Percentiles rank a stretch among this genome's conserved stretches.
phyloP scores from a whole-genome alignment of 2,113 vertebrate species.

The Synodontis membranacea region DNA sequence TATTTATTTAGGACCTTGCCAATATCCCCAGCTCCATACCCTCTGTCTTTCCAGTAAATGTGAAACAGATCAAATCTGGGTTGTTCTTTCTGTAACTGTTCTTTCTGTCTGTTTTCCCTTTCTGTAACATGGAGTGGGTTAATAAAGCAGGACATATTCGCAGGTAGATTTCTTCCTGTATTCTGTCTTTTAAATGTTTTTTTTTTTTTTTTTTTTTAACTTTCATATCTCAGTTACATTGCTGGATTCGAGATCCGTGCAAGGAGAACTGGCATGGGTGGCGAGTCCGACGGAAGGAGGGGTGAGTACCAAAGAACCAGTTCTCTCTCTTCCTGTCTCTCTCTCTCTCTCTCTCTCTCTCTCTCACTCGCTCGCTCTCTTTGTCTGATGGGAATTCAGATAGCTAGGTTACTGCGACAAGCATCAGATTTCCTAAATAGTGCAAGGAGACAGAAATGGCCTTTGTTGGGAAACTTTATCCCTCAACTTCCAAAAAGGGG shows the following conservation, averaged over 20 bases:
- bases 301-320: slow-evolving; percentile 78
- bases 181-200: slow-evolving; percentile 63
- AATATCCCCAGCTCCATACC: too few relatives aligned
- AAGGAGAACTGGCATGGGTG: slow-evolving; percentile 96
- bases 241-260: slow-evolving; percentile 95
- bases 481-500: slow-evolving; percentile 82
- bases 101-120: too few relatives aligned
- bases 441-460: slow-evolving; percentile 82
- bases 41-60: neutral
- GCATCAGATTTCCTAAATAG: slow-evolving; percentile 85
- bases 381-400: slow-evolving; percentile 50
- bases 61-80: neutral
- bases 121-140: neutral
- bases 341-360: slow-evolving; percentile 28
- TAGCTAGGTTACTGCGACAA: slow-evolving; percentile 73
- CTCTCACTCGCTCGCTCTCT: slow-evolving; percentile 38
- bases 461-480: slow-evolving; percentile 95
- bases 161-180: slow-evolving; percentile 46
- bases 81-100: neutral
- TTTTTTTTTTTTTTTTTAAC: neutral
- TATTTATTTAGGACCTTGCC: too few relatives aligned
- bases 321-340: slow-evolving; percentile 15
- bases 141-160: neutral
- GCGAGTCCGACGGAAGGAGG: slow-evolving; percentile 97
- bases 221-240: slow-evolving; percentile 82